Evolutionary conservation across 2,888 invertebrate genomes (phyloP), one percentile per base, ranked within the genome.

Genomic region (Gibbula magus): DNA sequence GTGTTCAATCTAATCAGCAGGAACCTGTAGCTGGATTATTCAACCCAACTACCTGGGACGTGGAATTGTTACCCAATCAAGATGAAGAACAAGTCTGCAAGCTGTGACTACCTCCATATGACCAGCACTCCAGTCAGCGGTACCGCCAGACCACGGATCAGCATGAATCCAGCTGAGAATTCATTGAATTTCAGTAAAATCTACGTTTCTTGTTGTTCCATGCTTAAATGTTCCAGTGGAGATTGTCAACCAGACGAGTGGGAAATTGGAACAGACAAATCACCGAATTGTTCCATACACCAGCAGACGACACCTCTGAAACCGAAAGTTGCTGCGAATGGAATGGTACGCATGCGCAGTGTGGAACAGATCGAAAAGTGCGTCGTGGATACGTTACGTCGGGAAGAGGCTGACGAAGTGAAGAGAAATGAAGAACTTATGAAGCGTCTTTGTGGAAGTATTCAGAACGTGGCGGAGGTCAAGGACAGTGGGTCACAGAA

Each of bases 311-410:
- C 29, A 4, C 29, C 61, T 8, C 4, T 16, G 22, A 61, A 29
- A 25, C 61, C 61, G 61, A 18, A 61, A 25, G 25, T 61, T 13
- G 16, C 61, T 29, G 18, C 2, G 3, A 25, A 29, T 22, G 29
- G 29, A 13, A 29, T 61, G 29, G 61, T 61, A 29, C 61, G 61
- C 61, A 61, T 61, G 61, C 61, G 61, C 29, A 61, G 61, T 61
- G 61, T 61, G 61, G 61, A 61, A 61, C 61, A 61, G 29, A 61
- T 61, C 18, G 61, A 61, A 61, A 61, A 29, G 61, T 25, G 61
- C 4, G 61, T 61, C 25, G 61, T 61, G 25, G 61, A 61, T 29
- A 61, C 61, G 25, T 61, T 61, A 25, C 61, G 61, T 29, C 61
- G 61, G 25, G 61, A 61, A 61, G 61, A 61, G 29, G 61, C 61